A percentile compares a stretch with the other conserved stretches of the same genome.
Conservation (phyloP, 1,140 invertebrate genomes). For the Bombus fervidus region DNA sequence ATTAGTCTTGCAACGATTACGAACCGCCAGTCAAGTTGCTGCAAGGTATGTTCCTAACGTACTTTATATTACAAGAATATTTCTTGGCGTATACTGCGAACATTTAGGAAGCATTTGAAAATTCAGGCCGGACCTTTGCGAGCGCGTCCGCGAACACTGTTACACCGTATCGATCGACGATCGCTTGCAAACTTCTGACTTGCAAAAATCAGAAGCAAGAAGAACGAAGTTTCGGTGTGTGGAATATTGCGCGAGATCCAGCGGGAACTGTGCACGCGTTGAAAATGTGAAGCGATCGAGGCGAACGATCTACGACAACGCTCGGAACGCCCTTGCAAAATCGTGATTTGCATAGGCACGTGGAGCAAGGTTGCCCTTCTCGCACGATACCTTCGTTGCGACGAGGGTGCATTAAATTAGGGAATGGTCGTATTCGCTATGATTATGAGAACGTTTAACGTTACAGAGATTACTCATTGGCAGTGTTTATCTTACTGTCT, state of each 20-base stretch:
- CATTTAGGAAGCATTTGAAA: constrained; percentile 65
- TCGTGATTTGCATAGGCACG: constrained; percentile 29
- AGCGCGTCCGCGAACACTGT: constrained; percentile 3
- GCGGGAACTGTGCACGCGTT: background rate
- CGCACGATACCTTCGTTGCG: constrained; percentile 13
- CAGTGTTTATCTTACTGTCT: constrained; percentile 57
- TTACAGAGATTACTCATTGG: constrained; percentile 46
- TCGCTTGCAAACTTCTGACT: background rate
- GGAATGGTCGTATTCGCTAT: constrained; percentile 55
- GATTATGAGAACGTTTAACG: constrained; percentile 50
- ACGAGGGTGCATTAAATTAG: constrained; percentile 58
- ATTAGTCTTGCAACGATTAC: constrained; percentile 51
- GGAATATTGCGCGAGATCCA: background rate
- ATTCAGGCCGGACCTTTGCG: constrained; percentile 30
- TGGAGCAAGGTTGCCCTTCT: background rate
- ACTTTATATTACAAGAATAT: constrained; percentile 63
- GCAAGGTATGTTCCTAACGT: constrained; percentile 58
- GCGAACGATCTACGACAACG: constrained; percentile 17
- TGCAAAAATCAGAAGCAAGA: no score
- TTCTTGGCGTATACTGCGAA: constrained; percentile 55
- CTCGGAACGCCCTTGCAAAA: constrained; percentile 36
- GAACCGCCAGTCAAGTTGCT: constrained; percentile 51
- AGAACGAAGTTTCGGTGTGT: background rate
- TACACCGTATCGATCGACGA: background rate
- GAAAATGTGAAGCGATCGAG: background rate